Conservation (phyloP, 1,140 invertebrate genomes). For the Eulimnadia texana region DNA sequence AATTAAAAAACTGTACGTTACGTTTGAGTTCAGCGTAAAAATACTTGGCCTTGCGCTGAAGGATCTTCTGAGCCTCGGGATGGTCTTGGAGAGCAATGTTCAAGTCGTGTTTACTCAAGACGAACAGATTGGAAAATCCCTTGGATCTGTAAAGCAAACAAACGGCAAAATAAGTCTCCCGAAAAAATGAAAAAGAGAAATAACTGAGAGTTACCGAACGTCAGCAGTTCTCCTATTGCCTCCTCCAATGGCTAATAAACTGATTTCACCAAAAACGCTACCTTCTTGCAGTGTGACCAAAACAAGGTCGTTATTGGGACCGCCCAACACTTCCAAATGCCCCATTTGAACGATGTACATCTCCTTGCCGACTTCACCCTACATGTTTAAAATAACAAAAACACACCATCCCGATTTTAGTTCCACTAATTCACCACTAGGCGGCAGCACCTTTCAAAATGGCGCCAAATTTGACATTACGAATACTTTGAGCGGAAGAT, state of each 20-base stretch:
- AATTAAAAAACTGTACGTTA: no score
- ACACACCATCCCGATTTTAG: no score
- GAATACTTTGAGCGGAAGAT: no score
- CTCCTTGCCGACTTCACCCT: slow-evolving; percentile 85
- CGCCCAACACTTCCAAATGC: slow-evolving; percentile 66
- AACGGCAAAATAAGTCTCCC: not conserved
- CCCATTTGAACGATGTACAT: slow-evolving; percentile 93
- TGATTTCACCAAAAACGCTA: slow-evolving; percentile 90
- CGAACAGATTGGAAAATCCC: slow-evolving; percentile 83
- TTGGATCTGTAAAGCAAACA: slow-evolving; percentile 47
- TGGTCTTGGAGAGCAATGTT: slow-evolving; percentile 77
- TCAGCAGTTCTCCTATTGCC: slow-evolving; percentile 77
- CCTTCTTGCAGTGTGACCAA: slow-evolving; percentile 74
- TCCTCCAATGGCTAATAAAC: slow-evolving; percentile 69
- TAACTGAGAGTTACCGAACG: slow-evolving; percentile 42
- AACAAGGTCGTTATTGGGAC: slow-evolving; percentile 50
- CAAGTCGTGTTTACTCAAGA: slow-evolving; percentile 72
- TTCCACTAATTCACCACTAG: no score
- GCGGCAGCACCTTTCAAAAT: no score
- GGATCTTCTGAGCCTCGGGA: slow-evolving; percentile 70
- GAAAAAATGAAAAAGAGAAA: not conserved
- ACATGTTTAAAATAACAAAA: slow-evolving; percentile 1
- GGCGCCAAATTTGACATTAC: no score
- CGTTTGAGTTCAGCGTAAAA: slow-evolving; percentile 21
- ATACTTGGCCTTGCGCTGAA: slow-evolving; percentile 67